phyloP scores from a whole-genome alignment of 1,140 invertebrate species.

The Hypothenemus hampei region DNA sequence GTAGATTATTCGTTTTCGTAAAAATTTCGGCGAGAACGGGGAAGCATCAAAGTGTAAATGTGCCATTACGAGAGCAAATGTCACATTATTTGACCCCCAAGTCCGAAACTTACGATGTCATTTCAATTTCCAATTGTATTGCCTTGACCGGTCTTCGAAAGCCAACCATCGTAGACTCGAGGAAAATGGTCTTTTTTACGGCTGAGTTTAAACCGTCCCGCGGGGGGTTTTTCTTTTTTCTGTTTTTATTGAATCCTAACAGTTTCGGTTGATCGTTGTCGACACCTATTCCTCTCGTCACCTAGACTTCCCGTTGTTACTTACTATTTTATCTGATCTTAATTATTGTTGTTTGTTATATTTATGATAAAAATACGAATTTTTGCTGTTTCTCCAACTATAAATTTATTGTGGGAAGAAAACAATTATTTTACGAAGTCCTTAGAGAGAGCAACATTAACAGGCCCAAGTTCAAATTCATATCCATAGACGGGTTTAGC shows the following conservation, averaged over 20 bases:
- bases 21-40: conserved; percentile 21
- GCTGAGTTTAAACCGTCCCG: conserved; percentile 34
- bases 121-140: conserved; percentile 46
- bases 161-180: conserved; percentile 28
- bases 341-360: no score
- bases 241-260: conserved; percentile 31
- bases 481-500: no score
- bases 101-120: conserved; percentile 39
- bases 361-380: no score
- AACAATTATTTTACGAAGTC: conserved; percentile 27
- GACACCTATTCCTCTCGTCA: no score
- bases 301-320: no score
- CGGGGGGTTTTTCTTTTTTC: conserved; percentile 18
- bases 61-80: conserved; percentile 37
- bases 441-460: conserved; percentile 14
- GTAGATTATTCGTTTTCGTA: no score
- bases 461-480: no score
- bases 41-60: conserved; percentile 40
- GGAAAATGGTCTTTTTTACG: conserved; percentile 37
- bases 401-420: conserved; percentile 31
- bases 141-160: conserved; percentile 25
- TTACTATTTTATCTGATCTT: no score
- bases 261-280: conserved; percentile 33
- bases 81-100: conserved; percentile 39
- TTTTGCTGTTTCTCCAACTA: no score